These are phyloP conservation scores for Daktulosphaira vitifoliae DNA, from an alignment of 1,140 invertebrate genomes.

Conservation along the genomic window DNA sequence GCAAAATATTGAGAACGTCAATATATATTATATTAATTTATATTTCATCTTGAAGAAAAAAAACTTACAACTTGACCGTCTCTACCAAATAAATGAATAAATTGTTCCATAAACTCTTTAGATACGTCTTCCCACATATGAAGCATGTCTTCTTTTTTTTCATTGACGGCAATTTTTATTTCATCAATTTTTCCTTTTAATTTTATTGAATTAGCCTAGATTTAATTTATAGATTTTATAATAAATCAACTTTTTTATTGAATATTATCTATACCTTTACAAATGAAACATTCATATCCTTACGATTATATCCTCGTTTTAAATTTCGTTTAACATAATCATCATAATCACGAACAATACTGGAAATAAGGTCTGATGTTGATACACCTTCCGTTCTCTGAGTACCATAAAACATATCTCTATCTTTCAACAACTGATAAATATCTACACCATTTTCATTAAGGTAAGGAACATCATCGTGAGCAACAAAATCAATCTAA, in stretches of 20 bases:
- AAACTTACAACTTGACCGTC: constrained; percentile 65
- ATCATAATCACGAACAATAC: constrained; percentile 98
- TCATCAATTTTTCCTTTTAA: constrained; percentile 93
- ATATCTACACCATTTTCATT: constrained; percentile 81
- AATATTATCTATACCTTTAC: constrained; percentile 59
- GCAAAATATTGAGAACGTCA: constrained; percentile 31
- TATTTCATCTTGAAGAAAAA: neutral
- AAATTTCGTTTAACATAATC: constrained; percentile 95
- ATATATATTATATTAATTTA: constrained; percentile 17
- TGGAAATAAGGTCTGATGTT: constrained; percentile 96
- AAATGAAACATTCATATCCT: constrained; percentile 97
- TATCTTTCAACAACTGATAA: constrained; percentile 81
- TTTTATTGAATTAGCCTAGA: constrained; percentile 79
- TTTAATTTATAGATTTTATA: neutral
- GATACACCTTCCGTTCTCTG: constrained; percentile 94
- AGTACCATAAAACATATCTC: constrained; percentile 96
- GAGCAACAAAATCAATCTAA: constrained; percentile 97
- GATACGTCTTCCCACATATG: constrained; percentile 96
- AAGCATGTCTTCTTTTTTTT: constrained; percentile 80
- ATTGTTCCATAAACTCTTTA: constrained; percentile 87
- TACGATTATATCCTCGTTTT: constrained; percentile 90
- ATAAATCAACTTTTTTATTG: neutral
- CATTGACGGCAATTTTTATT: constrained; percentile 78
- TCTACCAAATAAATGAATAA: constrained; percentile 82
- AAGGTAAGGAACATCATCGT: constrained; percentile 95